Percentiles rank a stretch among this genome's conserved stretches.
Conservation (phyloP, 2,797 vertebrate species). For the Coracias cyanogaster region DNA sequence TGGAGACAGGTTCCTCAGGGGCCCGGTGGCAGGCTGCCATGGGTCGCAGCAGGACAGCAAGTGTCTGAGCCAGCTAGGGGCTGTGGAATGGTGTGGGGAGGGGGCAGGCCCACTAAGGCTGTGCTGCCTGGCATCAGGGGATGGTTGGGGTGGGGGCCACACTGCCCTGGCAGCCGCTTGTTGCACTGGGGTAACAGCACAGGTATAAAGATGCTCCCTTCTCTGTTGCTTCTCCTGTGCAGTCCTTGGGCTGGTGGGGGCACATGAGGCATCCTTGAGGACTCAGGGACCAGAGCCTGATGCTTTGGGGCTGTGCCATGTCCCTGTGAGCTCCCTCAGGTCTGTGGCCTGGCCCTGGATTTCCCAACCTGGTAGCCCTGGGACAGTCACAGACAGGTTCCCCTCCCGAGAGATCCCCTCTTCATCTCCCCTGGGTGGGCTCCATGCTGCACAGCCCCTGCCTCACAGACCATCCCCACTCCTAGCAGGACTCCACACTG, state of each 20-base stretch:
- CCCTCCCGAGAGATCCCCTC: neutral
- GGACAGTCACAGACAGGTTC: neutral
- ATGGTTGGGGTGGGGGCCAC: neutral
- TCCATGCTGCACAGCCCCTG: neutral
- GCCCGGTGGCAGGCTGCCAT: neutral
- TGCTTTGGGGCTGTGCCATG: fast-evolving
- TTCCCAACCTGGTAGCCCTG: neutral
- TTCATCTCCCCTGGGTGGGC: neutral
- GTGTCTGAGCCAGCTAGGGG: neutral
- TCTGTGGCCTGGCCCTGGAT: neutral
- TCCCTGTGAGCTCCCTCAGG: neutral
- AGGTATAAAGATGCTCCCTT: neutral
- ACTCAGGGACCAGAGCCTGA: neutral
- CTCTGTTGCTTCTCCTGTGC: neutral
- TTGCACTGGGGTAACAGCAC: fast-evolving
- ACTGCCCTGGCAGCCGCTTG: neutral
- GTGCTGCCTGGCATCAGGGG: neutral
- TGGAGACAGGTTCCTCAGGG: fast-evolving
- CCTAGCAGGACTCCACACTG: neutral
- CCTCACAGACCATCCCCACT: neutral
- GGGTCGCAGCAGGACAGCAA: neutral
- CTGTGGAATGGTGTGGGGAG: neutral
- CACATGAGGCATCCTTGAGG: fast-evolving
- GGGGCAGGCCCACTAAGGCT: neutral
- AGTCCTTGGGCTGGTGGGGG: neutral